Evolutionary conservation across 2,888 invertebrate genomes (phyloP), one percentile per base, ranked within the genome.

Genomic region (Drosophila quinaria): DNA sequence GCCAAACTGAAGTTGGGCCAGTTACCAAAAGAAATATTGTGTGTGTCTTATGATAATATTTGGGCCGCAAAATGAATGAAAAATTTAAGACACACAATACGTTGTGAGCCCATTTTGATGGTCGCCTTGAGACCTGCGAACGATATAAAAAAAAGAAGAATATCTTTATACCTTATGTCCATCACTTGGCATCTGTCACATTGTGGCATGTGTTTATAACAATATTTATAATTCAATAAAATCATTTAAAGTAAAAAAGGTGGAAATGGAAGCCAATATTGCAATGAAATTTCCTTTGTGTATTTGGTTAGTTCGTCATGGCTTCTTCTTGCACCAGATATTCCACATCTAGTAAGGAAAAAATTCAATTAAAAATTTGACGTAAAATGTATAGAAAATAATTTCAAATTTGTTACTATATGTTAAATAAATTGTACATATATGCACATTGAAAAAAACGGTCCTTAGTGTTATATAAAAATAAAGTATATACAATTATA

Each of bases 11-110:
- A 39, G 65, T 54, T 49, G 37, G 46, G 25, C 25, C n/a, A 37
- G 49, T 29, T 35, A 15, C 47, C 46, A 13, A 50, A 66, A 51
- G 37, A 55, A 31, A 29, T 29, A 39, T 47, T 29, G 44, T 47
- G 58, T 56, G 50, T 44, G 59, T 15, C 60, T 58, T 73, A 56
- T 52, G 58, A 78, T 63, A 77, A 77, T 77, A 77, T 77, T 77
- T 77, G 70, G 35, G 56, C 44, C 46, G 19, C 55, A 72, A 68
- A 58, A 52, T 58, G 49, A 46, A 70, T 70, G 39, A 67, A 70
- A 67, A 47, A 64, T 58, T 55, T 44, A 70, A 66, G n/a, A 60
- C 42, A 49, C 41, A 60, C 58, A 49, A 17, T 5, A 46, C 25
- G 9, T 37, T 3, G 19, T 17, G 19, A 47, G 54, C 17, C 22